Conservation (phyloP, 2,888 invertebrate species). For the Alviniconcha strummeri region DNA sequence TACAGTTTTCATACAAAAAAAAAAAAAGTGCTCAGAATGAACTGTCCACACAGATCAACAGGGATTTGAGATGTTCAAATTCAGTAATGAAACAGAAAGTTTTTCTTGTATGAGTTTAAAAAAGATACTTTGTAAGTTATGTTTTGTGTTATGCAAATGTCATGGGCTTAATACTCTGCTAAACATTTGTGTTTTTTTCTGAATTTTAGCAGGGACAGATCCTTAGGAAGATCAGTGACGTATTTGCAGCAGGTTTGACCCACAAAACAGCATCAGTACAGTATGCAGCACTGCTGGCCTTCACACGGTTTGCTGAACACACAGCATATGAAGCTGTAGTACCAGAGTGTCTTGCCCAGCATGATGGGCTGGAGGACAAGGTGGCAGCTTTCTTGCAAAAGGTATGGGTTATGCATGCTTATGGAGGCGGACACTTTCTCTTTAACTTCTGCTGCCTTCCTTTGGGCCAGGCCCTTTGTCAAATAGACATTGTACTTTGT, state of each 20-base stretch:
- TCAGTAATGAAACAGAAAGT: too few species aligned
- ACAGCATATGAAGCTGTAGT: slow-evolving; percentile 60
- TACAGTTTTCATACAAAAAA: too few species aligned
- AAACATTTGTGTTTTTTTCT: not conserved
- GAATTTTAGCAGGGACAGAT: slow-evolving; percentile 53
- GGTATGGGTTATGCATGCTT: slow-evolving; percentile 41
- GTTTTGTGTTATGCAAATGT: too few species aligned
- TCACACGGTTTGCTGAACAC: slow-evolving; percentile 63
- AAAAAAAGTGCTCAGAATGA: too few species aligned
- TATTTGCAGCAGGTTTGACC: slow-evolving; percentile 47
- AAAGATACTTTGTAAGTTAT: too few species aligned
- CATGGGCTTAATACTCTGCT: too few species aligned
- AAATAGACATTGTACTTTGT: too few species aligned
- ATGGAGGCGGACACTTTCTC: not conserved
- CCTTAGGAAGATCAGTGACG: slow-evolving; percentile 46
- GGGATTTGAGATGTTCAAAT: too few species aligned
- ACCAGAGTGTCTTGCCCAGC: slow-evolving; percentile 56
- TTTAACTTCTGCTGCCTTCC: not conserved
- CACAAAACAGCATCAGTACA: slow-evolving; percentile 51
- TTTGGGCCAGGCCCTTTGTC: too few species aligned
- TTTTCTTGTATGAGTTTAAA: too few species aligned
- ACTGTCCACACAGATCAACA: too few species aligned
- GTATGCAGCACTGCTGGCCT: slow-evolving; percentile 53
- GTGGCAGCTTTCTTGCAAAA: slow-evolving; percentile 59
- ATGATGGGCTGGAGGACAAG: slow-evolving; percentile 48